Percentiles rank a stretch among this genome's conserved stretches.
Evolutionary conservation across 35 echinoderm and acorn worm species (phyloP).

Genomic region (Patiria miniata): DNA sequence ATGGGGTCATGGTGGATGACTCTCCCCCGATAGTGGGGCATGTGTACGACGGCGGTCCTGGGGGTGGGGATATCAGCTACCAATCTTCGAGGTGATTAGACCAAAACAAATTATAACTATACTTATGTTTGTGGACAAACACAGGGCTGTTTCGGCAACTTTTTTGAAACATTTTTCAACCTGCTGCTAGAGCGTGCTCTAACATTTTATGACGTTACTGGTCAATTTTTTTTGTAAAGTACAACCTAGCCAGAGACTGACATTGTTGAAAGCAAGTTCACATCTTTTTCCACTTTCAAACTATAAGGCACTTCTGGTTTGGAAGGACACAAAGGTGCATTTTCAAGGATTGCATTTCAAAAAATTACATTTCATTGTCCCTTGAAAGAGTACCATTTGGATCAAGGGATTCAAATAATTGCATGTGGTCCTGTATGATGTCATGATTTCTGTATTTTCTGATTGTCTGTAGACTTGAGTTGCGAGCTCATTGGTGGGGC

Average conservation of each 20-base stretch:
- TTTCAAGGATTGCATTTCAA: no score
- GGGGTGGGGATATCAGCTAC: constrained; percentile 25
- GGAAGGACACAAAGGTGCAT: no score
- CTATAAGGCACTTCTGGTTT: no score
- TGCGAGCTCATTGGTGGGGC: constrained; percentile 37
- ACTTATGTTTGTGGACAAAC: no score
- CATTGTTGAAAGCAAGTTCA: no score
- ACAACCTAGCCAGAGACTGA: no score
- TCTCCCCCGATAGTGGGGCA: constrained; percentile 35
- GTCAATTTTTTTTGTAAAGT: no score
- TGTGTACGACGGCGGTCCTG: constrained; percentile 42
- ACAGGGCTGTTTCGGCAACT: no score
- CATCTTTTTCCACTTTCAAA: no score
- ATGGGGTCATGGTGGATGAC: constrained; percentile 49
- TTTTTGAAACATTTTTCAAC: no score
- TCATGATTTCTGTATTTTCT: background rate
- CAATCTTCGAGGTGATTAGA: constrained; percentile 40
- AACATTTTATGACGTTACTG: no score
- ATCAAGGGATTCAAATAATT: background rate
- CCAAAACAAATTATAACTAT: background rate
- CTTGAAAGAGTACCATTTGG: background rate
- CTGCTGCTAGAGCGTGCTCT: no score
- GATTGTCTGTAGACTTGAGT: background rate
- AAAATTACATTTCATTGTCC: background rate
- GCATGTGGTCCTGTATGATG: background rate